Evolutionary conservation across 2,888 invertebrate species (phyloP), one percentile per base, ranked within the genome.

Genomic region (Himalopsyche anomala): DNA sequence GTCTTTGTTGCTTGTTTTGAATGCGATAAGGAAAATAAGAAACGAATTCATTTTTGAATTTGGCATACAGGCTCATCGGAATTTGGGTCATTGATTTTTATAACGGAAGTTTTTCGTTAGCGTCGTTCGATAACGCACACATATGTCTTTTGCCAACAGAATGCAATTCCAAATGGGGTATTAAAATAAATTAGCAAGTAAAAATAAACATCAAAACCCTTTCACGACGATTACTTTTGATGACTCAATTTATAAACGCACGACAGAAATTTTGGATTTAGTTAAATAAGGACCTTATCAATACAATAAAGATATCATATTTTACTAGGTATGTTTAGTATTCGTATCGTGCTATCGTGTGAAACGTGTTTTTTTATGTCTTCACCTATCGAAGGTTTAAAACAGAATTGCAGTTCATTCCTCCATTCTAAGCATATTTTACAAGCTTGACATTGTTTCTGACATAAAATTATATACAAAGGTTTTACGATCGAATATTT

Each of bases 71-170:
- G 15, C 79, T 12, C 79, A 36, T 62, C 38, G 45, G 84, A 45
- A 80, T 56, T 80, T 80, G 80, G 83, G 54, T 80, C 86, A 86
- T 86, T 86, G 83, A 86, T 86, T 86, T 86, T 86, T 83, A 83
- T 40, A 62, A 62, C 62, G 62, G 62, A 62, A 62, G 62, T 62
- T 62, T 62, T 62, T 62, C 40, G 80, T 80, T 28, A 42, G n/a
- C 80, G 9, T 17, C 15, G 80, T 80, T 80, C 80, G 17, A 38
- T 38, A 80, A 40, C 80, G 40, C 80, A 42, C 40, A n/a, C 74
- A 38, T 0, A 62, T 62, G 62, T 62, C 3, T n/a, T 62, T 62
- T 62, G 62, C 62, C 62, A 62, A 62, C 19, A 62, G 62, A 62
- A 28, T 62, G 62, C 62, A 62, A 62, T 19, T 62, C 62, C 62